Base-by-base conservation (phyloP, 23 tunicate genomes). In the Styela plicata region DNA sequence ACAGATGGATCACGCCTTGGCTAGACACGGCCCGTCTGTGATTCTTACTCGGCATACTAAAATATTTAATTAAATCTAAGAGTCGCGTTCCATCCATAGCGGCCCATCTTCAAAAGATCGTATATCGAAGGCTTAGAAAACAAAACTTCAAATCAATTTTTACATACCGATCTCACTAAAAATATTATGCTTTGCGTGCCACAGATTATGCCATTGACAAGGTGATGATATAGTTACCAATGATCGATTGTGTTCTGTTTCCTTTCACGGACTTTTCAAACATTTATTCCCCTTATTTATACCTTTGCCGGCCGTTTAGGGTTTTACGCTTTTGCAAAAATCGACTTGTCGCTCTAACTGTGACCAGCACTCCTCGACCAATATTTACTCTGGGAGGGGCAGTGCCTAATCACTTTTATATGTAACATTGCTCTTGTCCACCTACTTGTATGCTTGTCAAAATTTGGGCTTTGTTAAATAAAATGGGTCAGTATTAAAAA, bases 381-480 rank as follows among this genome's bases (percentile, higher is more conserved):
- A 76, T 76, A 44, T 76, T 76, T 25, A 76, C 81, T 21, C 23
- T 76, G 1, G 81, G 81, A 24, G 81, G 81, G 81, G 81, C 81
- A 36, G 27, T n/a, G 34, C 36, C 34, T 71, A 71, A 71, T 71
- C 37, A 3, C 77, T 3, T 71, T 71, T 66, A 28, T 66, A 66
- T 25, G 31, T 66, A 25, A 25, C 34, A 18, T 32, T 71, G 23
- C 5, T 28, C 77, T 34, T 71, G 36, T 28, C 32, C 77, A 71
- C 77, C 77, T 44, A 44, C 57, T 44, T 44, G 57, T 44, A 13
- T 44, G 57, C 57, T 44, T 13, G 57, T 44, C 57, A 44, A 44
- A 44, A 44, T 44, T 7, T 44, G 13, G 57, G 57, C 13, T 44
- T 44, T 7, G 57, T 7, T 13, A 44, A 44, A n/a, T n/a, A n/a